Base-by-base conservation (phyloP, 1,140 invertebrate species). In the Zophobas atratus region DNA sequence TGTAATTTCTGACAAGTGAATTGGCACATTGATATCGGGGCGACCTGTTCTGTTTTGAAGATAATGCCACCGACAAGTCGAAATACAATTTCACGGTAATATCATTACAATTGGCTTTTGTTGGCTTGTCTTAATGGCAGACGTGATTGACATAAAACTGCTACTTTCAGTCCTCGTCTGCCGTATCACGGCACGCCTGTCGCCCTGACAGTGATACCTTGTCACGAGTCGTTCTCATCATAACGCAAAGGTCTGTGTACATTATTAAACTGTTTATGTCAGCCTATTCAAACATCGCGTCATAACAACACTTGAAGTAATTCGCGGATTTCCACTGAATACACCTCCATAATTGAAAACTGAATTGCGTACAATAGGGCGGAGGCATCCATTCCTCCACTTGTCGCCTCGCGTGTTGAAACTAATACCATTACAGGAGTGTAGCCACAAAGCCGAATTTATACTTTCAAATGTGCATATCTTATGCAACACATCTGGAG, bases 391-490 rank as follows among this genome's bases (percentile, higher is more conserved):
- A 20, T 51, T 51, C 4, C 2, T 51, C 2, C 4, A 51, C 4
- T 51, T 51, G 49, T 51, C 49, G 49, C 49, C 49, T 20, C 4
- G 49, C 20, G 49, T 4, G 4, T 4, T 51, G 2, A 51, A 51
- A 20, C 49, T 20, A 51, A 51, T 20, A 57, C 55, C 56, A 36
- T 38, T 8, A 39, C 35, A 36, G 39, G 8, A 63, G 39, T 39
- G 33, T 39, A n/a, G 57, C 36, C 4, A 49, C 34, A 39, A 75
- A 63, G 56, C 36, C 38, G 77, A 81, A 76, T 79, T 81, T 81
- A 81, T 79, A 81, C 80, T 81, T 81, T 75, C 80, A 81, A 79
- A 81, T 81, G 78, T 76, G 72, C 79, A 80, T 80, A 76, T 79
- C 79, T 80, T 80, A 80, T 80, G 79, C 76, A 76, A 48, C 39